These are phyloP conservation scores for Triplophysa yarkandensis DNA, from an alignment of 2,797 vertebrate species.

Conservation along the genomic window DNA sequence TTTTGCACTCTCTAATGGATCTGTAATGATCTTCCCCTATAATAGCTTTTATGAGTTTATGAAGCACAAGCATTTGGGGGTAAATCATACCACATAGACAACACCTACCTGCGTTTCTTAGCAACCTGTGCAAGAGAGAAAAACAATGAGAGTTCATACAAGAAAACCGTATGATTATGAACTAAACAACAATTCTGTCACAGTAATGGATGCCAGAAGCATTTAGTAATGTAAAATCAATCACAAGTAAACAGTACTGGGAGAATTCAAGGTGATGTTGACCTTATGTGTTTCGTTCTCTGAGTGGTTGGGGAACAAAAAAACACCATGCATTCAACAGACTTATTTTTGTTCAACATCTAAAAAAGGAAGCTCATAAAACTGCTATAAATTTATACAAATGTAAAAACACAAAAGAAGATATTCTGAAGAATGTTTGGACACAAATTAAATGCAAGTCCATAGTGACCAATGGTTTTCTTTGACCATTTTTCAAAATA, in stretches of 20 bases:
- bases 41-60: slow-evolving; percentile 8
- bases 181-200: slow-evolving; percentile 33
- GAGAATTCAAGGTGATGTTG: neutral
- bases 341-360: slow-evolving; percentile 13
- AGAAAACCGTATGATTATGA: slow-evolving; percentile 31
- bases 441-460: no score
- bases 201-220: slow-evolving; percentile 4
- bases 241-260: neutral
- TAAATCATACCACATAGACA: slow-evolving; percentile 52
- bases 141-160: slow-evolving; percentile 2
- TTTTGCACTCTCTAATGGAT: slow-evolving; percentile 3
- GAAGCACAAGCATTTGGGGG: neutral
- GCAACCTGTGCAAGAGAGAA: slow-evolving; percentile 63
- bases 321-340: neutral
- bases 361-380: neutral
- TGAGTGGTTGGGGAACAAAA: neutral
- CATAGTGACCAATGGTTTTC: no score
- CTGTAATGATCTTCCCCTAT: slow-evolving; percentile 22
- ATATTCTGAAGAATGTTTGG: no score
- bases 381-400: no score
- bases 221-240: slow-evolving; percentile 41
- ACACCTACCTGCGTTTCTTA: slow-evolving; percentile 69
- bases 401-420: no score
- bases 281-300: slow-evolving; percentile 2
- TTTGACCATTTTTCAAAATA: no score